Percentiles rank a stretch among this genome's conserved stretches.
These are phyloP conservation scores for Diloba caeruleocephala DNA, from an alignment of 2,888 invertebrate species.

Conservation along the genomic window DNA sequence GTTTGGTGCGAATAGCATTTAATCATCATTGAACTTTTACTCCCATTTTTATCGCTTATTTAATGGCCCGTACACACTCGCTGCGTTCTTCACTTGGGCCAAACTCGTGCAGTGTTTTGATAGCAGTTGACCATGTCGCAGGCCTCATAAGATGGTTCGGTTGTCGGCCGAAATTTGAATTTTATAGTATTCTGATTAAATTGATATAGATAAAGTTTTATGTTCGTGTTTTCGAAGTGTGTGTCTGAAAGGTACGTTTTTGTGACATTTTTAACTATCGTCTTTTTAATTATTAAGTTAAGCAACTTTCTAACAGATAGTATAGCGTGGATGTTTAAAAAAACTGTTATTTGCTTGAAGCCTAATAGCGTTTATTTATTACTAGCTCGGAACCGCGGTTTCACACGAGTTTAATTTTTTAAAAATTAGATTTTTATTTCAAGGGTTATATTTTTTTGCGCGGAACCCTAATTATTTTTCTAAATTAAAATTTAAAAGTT, in stretches of 20 bases:
- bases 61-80: conserved; percentile 34
- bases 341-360: too few species aligned
- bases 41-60: conserved; percentile 45
- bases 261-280: neutral
- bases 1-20: conserved; percentile 25
- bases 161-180: neutral
- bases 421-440: too few species aligned
- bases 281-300: neutral
- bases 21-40: conserved; percentile 34
- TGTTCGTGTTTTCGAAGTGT: conserved; percentile 24
- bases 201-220: conserved; percentile 29
- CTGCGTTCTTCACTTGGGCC: conserved; percentile 38
- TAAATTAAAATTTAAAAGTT: too few species aligned
- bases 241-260: conserved; percentile 32
- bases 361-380: too few species aligned
- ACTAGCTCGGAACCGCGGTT: too few species aligned
- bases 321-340: too few species aligned
- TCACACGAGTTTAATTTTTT: too few species aligned
- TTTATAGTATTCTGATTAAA: conserved; percentile 28
- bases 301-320: too few species aligned
- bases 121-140: conserved; percentile 48
- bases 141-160: conserved; percentile 26
- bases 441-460: too few species aligned
- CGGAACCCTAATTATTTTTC: too few species aligned
- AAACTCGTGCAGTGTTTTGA: conserved; percentile 43